phyloP scores from a whole-genome alignment of 1,140 invertebrate species.

The Leptonema lineaticorne region DNA sequence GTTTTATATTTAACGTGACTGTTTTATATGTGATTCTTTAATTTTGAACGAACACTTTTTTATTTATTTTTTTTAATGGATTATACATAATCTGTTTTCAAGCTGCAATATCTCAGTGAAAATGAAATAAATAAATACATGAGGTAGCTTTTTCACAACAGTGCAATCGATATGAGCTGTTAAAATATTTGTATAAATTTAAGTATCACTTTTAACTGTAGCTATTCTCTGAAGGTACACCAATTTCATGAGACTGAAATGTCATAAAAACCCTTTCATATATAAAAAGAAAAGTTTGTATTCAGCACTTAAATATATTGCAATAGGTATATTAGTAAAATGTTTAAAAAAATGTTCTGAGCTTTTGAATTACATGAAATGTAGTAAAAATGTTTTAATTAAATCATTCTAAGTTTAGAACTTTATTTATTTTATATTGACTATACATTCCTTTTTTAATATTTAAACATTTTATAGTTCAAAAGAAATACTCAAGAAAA shows the following conservation, averaged over 20 bases:
- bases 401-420: no score
- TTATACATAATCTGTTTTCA: no score
- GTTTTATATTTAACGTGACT: neutral
- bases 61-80: neutral
- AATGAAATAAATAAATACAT: neutral
- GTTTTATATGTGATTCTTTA: slow-evolving; percentile 9
- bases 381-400: no score
- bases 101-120: no score
- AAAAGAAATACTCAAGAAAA: slow-evolving; percentile 4
- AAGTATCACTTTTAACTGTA: neutral
- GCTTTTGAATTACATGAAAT: no score
- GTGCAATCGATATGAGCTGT: neutral
- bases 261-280: neutral
- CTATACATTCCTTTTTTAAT: slow-evolving; percentile 14
- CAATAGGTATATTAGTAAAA: neutral
- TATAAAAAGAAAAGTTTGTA: neutral
- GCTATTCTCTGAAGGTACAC: neutral
- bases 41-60: neutral
- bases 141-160: neutral
- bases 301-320: neutral
- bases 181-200: neutral
- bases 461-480: neutral
- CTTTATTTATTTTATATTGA: slow-evolving; percentile 6
- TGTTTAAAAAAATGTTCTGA: no score
- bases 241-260: slow-evolving; percentile 13